Evolutionary conservation across 2,113 vertebrate genomes (phyloP).

Genomic region (Gasterosteus aculeatus): DNA sequence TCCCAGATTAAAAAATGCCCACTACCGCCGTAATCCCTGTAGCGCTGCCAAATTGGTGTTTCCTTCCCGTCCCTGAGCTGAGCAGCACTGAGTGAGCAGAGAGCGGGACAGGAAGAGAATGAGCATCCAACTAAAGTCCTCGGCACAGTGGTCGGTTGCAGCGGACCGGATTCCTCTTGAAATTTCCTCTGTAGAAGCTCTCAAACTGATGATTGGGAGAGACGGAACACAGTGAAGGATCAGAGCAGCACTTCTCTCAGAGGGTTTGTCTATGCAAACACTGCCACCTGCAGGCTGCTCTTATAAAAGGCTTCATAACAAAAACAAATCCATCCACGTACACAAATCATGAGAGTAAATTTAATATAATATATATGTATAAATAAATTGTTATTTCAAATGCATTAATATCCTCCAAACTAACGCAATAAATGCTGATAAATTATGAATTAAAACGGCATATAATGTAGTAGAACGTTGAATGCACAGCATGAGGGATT

Average conservation of each 20-base stretch:
- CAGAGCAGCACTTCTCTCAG: background rate
- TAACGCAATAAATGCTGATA: background rate
- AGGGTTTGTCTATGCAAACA: constrained; percentile 44
- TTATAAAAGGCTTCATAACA: background rate
- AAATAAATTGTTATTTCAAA: background rate
- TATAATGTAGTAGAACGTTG: background rate
- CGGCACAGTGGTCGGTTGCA: background rate
- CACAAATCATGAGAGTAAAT: background rate
- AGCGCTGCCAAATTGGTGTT: constrained; percentile 72
- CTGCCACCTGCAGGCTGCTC: constrained; percentile 63
- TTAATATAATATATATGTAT: too few species aligned
- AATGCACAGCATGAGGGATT: background rate
- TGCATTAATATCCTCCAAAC: background rate
- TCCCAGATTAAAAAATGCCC: constrained; percentile 74
- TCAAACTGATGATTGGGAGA: background rate
- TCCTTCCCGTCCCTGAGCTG: constrained; percentile 46
- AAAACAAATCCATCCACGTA: background rate
- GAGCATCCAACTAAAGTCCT: constrained; percentile 7
- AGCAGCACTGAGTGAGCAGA: constrained; percentile 18
- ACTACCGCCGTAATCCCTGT: constrained; percentile 69
- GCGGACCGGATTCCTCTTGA: background rate
- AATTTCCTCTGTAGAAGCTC: background rate
- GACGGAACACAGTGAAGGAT: background rate
- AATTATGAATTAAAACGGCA: background rate
- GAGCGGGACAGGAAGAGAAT: constrained; percentile 12